Evolutionary conservation across 2,113 vertebrate genomes (phyloP).

Genomic region (Arvicanthis niloticus): DNA sequence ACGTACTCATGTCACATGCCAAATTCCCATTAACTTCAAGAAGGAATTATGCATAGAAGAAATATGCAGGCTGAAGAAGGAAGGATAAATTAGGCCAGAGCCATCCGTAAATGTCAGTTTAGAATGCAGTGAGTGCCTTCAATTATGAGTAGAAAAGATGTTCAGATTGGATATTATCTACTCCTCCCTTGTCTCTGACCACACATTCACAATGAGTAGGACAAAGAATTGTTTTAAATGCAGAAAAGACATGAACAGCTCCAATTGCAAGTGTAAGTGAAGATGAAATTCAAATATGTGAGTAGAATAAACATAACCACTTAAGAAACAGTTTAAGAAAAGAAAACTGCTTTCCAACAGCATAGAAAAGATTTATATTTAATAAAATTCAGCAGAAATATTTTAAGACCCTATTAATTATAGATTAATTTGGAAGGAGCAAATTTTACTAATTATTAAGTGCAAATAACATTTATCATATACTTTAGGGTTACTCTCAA

Average conservation of each 20-base stretch:
- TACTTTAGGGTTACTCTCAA: background rate
- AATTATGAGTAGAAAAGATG: slow-evolving; percentile 73
- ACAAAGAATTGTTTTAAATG: slow-evolving; percentile 65
- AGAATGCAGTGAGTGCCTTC: slow-evolving; percentile 70
- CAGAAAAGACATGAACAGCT: slow-evolving; percentile 42
- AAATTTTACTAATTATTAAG: slow-evolving; percentile 40
- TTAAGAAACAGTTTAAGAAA: slow-evolving; percentile 55
- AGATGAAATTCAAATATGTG: slow-evolving; percentile 30
- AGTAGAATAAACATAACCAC: slow-evolving; percentile 52
- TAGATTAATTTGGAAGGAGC: background rate
- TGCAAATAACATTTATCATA: slow-evolving; percentile 43
- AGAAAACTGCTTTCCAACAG: slow-evolving; percentile 37
- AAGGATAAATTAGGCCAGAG: slow-evolving; percentile 67
- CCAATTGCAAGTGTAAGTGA: slow-evolving; percentile 34
- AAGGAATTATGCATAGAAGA: slow-evolving; percentile 77
- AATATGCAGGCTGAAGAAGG: slow-evolving; percentile 65
- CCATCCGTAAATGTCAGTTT: slow-evolving; percentile 71
- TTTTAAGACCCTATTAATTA: slow-evolving; percentile 21
- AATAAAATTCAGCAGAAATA: slow-evolving; percentile 41
- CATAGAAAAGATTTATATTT: slow-evolving; percentile 39
- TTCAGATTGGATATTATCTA: slow-evolving; percentile 69
- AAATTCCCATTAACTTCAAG: slow-evolving; percentile 77
- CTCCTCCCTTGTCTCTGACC: slow-evolving; percentile 20
- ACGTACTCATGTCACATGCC: slow-evolving; percentile 66
- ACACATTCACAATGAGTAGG: slow-evolving; percentile 66